These are phyloP conservation scores for Halichoerus grypus DNA, from an alignment of 2,113 vertebrate genomes.

Conservation along the genomic window DNA sequence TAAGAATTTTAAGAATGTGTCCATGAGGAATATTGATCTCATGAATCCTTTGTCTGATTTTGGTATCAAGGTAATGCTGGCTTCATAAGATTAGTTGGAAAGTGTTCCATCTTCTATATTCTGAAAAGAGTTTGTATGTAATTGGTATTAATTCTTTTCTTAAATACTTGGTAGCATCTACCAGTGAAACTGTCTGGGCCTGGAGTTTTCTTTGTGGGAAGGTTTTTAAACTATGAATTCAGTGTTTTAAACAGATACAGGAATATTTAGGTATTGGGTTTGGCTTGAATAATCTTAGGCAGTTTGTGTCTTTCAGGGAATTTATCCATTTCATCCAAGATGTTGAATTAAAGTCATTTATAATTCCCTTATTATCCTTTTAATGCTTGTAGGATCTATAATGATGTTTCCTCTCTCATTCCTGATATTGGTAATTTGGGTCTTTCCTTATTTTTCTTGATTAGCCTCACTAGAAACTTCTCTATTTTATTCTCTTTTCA, in stretches of 20 bases:
- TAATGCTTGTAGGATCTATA: neutral
- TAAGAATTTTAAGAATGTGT: slow-evolving; percentile 7
- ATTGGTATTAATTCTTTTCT: neutral
- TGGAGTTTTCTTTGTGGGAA: slow-evolving; percentile 20
- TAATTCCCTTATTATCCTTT: neutral
- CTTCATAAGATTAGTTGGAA: neutral
- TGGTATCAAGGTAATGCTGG: neutral
- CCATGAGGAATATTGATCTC: neutral
- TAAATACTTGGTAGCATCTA: slow-evolving; percentile 15
- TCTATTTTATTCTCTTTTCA: slow-evolving; percentile 7
- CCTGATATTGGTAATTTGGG: neutral
- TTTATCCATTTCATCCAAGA: neutral
- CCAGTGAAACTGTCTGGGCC: neutral
- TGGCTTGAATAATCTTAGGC: neutral
- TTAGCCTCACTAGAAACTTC: neutral
- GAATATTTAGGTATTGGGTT: neutral
- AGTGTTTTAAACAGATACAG: slow-evolving; percentile 26
- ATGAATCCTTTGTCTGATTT: neutral
- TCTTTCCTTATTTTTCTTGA: slow-evolving; percentile 1
- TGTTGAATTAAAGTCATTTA: neutral
- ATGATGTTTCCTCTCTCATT: neutral
- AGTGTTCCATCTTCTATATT: neutral
- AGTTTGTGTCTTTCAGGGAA: slow-evolving; percentile 21
- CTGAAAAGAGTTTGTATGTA: neutral
- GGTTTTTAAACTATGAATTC: slow-evolving; percentile 29